Base-by-base conservation (phyloP, 2,888 invertebrate species). In the Dolichopus griseipennis region DNA sequence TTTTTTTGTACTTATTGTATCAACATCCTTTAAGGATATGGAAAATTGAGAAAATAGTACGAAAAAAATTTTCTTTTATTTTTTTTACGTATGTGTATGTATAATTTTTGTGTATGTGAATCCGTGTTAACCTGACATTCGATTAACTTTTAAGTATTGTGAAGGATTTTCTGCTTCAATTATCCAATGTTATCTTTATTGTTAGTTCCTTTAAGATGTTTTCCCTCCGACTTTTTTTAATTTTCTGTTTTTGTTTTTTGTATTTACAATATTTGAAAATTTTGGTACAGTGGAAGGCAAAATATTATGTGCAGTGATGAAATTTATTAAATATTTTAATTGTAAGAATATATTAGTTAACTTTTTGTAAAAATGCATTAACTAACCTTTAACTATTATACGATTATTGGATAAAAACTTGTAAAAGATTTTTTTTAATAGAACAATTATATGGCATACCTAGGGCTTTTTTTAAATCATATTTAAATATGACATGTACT, bases 141-240 rank as follows among this genome's bases (percentile, higher is more conserved):
- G 52, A 52, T 52, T 52, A 52, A 52, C 52, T 52, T 52, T 52
- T 52, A 52, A 52, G 52, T 52, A 52, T 52, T 52, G 52, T 52
- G 52, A 52, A 52, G 52, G 52, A 52, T 52, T 52, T 52, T 52
- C 52, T 52, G 52, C 52, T 52, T 52, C 52, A 52, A 52, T 52
- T 52, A 52, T 52, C 52, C 52, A 52, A 52, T 52, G 52, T 52
- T 52, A 52, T 52, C 52, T 52, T 52, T 18, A 52, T 18, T 52
- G 52, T n/a, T 52, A 52, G 52, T 52, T 27, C 15, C 52, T 52
- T 52, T 52, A 52, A 52, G 15, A 12, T 15, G n/a, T 52, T 52
- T 37, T 12, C 8, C 15, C 18, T 6, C 15, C n/a, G 9, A 12
- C 15, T 52, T 3, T 18, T 52, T 6, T 52, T 52, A 18, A 6